phyloP scores from a whole-genome alignment of 2,113 vertebrate species.

The Ceyx margarethae region DNA sequence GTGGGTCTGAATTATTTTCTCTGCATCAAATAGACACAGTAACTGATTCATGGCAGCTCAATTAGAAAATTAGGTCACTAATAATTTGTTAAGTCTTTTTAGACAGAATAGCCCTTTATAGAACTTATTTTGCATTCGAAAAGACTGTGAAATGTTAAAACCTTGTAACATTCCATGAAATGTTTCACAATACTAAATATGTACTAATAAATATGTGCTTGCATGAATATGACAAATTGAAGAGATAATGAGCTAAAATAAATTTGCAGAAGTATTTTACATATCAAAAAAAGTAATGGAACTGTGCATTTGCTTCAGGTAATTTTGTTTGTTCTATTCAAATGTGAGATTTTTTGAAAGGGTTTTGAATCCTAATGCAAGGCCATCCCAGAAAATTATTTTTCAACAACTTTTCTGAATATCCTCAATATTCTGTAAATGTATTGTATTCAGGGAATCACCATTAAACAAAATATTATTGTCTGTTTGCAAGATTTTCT shows the following conservation, averaged over 20 bases:
- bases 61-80: background rate
- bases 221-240: slow-evolving; percentile 2
- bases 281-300: slow-evolving; percentile 42
- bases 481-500: background rate
- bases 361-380: background rate
- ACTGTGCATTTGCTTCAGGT: background rate
- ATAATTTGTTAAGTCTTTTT: background rate
- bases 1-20: background rate
- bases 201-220: background rate
- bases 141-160: background rate
- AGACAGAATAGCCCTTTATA: background rate
- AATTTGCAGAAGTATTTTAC: slow-evolving; percentile 32
- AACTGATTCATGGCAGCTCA: background rate
- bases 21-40: background rate
- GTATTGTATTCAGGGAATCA: background rate
- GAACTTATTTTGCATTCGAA: background rate
- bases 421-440: background rate
- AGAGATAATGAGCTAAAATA: slow-evolving; percentile 45
- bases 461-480: background rate
- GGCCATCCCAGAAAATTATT: background rate
- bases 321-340: slow-evolving; percentile 38
- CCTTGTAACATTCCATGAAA: background rate
- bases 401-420: background rate
- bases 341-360: background rate
- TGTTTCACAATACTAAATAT: background rate